These are phyloP conservation scores for Lasioglossum villosulum DNA, from an alignment of 2,888 invertebrate genomes.

Conservation along the genomic window DNA sequence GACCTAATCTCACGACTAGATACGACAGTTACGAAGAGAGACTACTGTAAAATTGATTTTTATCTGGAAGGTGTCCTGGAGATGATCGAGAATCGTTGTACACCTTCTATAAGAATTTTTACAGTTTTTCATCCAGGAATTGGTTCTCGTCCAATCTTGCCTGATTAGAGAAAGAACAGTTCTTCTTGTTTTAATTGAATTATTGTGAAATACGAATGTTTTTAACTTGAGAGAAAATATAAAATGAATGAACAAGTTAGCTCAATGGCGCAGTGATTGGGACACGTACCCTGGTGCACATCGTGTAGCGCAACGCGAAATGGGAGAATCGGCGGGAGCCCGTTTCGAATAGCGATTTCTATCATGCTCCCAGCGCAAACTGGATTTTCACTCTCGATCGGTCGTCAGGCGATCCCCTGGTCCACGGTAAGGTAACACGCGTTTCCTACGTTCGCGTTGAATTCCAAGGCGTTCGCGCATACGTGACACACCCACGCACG, in stretches of 20 bases:
- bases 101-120: not conserved
- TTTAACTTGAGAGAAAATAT: too few species aligned
- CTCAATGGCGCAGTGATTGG: too few species aligned
- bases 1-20: too few species aligned
- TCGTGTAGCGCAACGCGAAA: not conserved
- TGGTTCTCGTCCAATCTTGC: not conserved
- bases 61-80: not conserved
- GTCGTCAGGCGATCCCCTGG: constrained; percentile 11
- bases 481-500: constrained; percentile 72
- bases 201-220: too few species aligned
- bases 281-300: too few species aligned
- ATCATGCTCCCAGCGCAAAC: constrained; percentile 15
- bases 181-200: too few species aligned
- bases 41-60: not conserved
- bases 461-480: constrained; percentile 65
- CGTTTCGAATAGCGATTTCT: not conserved
- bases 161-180: too few species aligned
- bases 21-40: too few species aligned
- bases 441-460: constrained; percentile 60
- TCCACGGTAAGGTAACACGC: constrained; percentile 11
- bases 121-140: not conserved
- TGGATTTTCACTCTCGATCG: constrained; percentile 44
- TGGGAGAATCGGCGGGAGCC: not conserved
- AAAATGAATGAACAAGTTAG: too few species aligned
- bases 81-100: not conserved